phyloP scores from a whole-genome alignment of 2,888 invertebrate genomes.

The Himalopsyche tibetana region DNA sequence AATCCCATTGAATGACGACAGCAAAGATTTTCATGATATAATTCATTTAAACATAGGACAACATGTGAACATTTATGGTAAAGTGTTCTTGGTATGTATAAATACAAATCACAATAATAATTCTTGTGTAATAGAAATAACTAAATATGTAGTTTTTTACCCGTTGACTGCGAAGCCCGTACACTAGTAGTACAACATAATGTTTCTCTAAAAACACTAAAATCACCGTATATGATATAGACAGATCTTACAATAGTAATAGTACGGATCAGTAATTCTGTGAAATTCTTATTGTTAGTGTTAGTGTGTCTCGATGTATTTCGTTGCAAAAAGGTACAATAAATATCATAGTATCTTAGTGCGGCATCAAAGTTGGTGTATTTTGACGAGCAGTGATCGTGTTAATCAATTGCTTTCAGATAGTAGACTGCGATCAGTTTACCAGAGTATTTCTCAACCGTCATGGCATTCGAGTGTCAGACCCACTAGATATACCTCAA shows the following conservation, averaged over 20 bases:
- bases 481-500: constrained; percentile 78
- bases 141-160: neutral
- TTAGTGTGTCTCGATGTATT: no score
- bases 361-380: no score
- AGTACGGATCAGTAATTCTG: no score
- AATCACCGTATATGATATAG: no score
- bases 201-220: no score
- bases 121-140: neutral
- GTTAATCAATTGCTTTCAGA: constrained; percentile 74
- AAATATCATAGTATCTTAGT: no score
- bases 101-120: neutral
- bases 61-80: constrained; percentile 88
- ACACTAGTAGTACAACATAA: no score
- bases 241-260: no score
- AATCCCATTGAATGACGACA: constrained; percentile 86
- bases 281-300: no score
- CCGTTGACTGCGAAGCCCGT: no score
- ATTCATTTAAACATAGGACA: constrained; percentile 91
- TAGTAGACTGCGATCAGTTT: constrained; percentile 91
- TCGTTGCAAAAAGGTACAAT: no score
- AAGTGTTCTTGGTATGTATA: constrained; percentile 78
- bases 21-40: constrained; percentile 87
- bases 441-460: constrained; percentile 90
- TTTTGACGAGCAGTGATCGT: no score
- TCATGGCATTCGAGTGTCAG: constrained; percentile 89